Base-by-base conservation (phyloP, 2,797 vertebrate genomes). In the Eulemur coronatus region DNA sequence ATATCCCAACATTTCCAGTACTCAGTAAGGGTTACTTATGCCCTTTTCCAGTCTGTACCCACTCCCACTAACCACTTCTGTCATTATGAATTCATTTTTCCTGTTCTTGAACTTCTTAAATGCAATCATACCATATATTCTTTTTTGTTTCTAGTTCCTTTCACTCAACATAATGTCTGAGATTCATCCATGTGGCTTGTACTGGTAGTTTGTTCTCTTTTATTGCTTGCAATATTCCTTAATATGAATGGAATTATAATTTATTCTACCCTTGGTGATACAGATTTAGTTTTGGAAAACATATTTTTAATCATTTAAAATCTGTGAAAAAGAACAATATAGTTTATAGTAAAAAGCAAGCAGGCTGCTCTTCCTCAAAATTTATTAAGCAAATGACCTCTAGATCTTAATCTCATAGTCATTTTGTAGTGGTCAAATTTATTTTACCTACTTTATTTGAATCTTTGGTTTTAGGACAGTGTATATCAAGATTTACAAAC, bases 401-500 rank as follows among this genome's bases (percentile, higher is more conserved):
- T 70, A 57, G 57, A 46, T 87, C 59, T 95, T 69, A 84, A 75
- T 86, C 46, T 70, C 38, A 4, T 8, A 38, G 28, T 80, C 65
- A 7, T 72, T 96, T 67, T 67, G 78, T 0, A 18, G 24, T 87
- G 61, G 76, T n/a, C 5, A 48, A 3, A 48, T 97, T 8, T 79
- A 75, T 87, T 89, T 93, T 94, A 80, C 10, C 85, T 97, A 55
- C 73, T 93, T 94, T 87, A 95, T 80, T 82, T 97, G 86, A 78
- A n/a, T 97, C 52, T 98, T 94, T 96, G 52, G 95, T 98, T 97
- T 93, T 98, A 99, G 99, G 99, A 92, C 99, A 99, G 22, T 99
- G 99, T 96, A 99, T 99, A 98, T 99, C 99, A 81, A 99, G 98
- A 97, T 99, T 99, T 98, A 99, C 99, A 95, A 99, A 99, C 98